phyloP scores from a whole-genome alignment of 2,888 invertebrate genomes.

The Agrilus biguttatus region DNA sequence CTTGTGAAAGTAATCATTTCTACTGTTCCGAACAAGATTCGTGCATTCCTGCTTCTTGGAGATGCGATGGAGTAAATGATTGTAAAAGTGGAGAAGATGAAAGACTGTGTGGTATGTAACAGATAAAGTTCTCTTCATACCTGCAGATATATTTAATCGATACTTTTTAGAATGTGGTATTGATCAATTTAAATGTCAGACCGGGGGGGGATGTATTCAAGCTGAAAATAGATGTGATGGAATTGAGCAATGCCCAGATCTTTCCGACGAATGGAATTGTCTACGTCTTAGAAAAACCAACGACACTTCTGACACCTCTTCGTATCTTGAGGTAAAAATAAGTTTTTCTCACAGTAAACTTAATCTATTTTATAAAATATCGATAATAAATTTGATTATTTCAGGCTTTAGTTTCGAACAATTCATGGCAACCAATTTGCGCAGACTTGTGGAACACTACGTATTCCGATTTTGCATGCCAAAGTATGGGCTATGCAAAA shows the following conservation, averaged over 20 bases:
- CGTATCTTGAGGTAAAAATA: slow-evolving; percentile 11
- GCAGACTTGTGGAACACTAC: slow-evolving; percentile 38
- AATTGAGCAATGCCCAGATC: slow-evolving; percentile 42
- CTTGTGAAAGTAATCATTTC: slow-evolving; percentile 38
- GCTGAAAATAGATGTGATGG: slow-evolving; percentile 41
- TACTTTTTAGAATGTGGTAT: slow-evolving; percentile 32
- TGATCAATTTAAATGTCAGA: slow-evolving; percentile 40
- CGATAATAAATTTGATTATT: neutral
- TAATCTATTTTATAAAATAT: no score
- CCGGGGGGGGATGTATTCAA: slow-evolving; percentile 45
- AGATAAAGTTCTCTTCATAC: neutral
- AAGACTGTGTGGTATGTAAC: slow-evolving; percentile 33
- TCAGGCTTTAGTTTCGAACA: slow-evolving; percentile 13
- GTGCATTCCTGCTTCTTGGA: slow-evolving; percentile 43
- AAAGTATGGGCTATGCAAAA: slow-evolving; percentile 36
- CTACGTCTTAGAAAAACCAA: slow-evolving; percentile 12
- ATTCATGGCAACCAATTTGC: slow-evolving; percentile 34
- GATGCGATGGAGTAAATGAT: slow-evolving; percentile 43
- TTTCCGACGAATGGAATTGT: slow-evolving; percentile 49
- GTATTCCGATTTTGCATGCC: slow-evolving; percentile 39
- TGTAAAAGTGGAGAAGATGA: slow-evolving; percentile 44
- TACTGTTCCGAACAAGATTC: slow-evolving; percentile 41
- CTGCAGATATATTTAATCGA: neutral
- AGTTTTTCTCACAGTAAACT: neutral
- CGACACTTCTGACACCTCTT: slow-evolving; percentile 5